Evolutionary conservation across 2,888 invertebrate genomes (phyloP).

Genomic region (Oeneis ivallda): DNA sequence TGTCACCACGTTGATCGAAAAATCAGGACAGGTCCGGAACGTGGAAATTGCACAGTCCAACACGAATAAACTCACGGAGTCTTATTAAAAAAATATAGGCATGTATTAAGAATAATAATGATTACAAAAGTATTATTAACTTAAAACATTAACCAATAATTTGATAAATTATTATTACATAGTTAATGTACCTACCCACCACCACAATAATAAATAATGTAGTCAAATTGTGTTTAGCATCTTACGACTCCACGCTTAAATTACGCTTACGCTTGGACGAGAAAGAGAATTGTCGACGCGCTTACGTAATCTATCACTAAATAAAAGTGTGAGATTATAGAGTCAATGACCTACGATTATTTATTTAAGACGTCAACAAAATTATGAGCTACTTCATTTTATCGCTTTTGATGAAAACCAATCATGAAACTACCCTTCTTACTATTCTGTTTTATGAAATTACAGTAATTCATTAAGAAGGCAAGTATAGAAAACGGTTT

Average conservation of each 20-base stretch:
- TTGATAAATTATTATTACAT: neutral
- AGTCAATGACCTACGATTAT: constrained; percentile 5
- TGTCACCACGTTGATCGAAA: neutral
- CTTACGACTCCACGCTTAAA: neutral
- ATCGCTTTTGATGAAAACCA: no score
- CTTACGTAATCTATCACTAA: constrained; percentile 7
- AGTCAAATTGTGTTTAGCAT: neutral
- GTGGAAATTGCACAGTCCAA: neutral
- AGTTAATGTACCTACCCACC: no score
- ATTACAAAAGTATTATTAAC: neutral
- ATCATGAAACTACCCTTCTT: no score
- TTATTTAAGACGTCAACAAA: neutral
- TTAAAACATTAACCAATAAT: neutral
- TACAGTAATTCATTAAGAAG: neutral
- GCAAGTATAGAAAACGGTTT: neutral
- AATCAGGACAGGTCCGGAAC: neutral
- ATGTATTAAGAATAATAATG: neutral
- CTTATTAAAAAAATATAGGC: neutral
- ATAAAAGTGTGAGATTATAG: neutral
- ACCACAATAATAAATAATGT: neutral
- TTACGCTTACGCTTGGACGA: no score
- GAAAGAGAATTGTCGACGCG: no score
- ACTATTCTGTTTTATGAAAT: neutral
- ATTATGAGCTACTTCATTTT: no score
- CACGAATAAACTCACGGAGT: neutral